phyloP scores from a whole-genome alignment of 2,888 invertebrate species.

The Stramonita haemastoma region DNA sequence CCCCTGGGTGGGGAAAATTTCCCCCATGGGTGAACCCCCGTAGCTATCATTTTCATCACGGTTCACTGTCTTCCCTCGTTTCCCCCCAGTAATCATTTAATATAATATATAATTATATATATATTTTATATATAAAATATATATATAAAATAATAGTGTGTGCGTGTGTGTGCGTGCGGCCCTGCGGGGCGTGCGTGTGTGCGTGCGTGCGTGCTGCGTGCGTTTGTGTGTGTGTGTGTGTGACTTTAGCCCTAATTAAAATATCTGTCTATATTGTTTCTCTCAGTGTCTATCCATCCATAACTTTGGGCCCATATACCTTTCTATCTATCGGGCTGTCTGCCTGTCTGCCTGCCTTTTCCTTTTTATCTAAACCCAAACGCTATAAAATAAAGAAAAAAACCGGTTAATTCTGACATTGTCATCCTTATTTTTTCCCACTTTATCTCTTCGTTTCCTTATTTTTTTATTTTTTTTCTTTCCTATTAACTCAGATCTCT shows the following conservation, averaged over 20 bases:
- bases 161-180: neutral
- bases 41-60: no score
- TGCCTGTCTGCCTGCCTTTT: neutral
- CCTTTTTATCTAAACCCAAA: neutral
- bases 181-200: neutral
- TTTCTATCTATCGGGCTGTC: neutral
- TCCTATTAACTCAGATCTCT: neutral
- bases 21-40: no score
- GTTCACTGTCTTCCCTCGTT: no score
- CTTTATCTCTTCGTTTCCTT: neutral
- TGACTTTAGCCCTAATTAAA: neutral
- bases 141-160: no score
- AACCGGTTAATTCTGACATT: neutral
- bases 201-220: no score
- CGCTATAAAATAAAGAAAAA: no score
- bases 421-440: neutral
- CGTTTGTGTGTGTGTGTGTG: neutral
- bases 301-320: no score
- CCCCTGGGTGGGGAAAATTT: no score
- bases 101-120: no score
- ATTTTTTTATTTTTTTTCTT: neutral
- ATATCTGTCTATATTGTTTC: constrained; percentile 1
- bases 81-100: neutral
- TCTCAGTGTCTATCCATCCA: neutral
- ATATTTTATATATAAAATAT: no score